Base-by-base conservation (phyloP, 2,797 vertebrate genomes). In the Phoeniculus purpureus region DNA sequence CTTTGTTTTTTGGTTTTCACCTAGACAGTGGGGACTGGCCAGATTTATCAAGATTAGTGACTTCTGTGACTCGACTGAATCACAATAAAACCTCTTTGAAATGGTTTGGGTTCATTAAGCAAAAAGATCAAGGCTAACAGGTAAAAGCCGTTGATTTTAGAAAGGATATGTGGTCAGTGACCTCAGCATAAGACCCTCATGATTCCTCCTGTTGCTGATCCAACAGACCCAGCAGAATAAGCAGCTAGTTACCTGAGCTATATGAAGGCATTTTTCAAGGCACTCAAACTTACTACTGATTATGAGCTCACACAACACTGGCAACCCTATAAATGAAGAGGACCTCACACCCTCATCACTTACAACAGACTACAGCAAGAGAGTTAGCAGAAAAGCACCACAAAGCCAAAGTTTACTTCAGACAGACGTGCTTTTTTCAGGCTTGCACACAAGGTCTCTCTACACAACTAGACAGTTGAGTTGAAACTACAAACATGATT, bases 401-500 rank as follows among this genome's bases (percentile, higher is more conserved):
- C 52, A 90, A 94, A 86, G 65, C 43, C 54, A 94, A 94, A 81
- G 81, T 84, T 68, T 85, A 74, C 64, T 92, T 93, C 45, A 93
- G 20, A 51, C 79, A 71, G 32, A 87, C 77, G 73, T 10, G 3
- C 47, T 76, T 89, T 91, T 81, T 85, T 87, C 77, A 92, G 71
- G 78, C 59, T 71, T 40, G 40, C 60, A 84, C 62, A 73, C 70
- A 77, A 82, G 66, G 47, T 76, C 66, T 94, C 62, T 94, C 90
- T 70, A 81, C 67, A 91, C 78, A 82, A 59, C 82, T 84, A 60
- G 73, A 80, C 80, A 81, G 89, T 81, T 96, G 96, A 94, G 71
- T 85, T 82, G 91, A 91, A 86, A 96, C 83, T 80, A 91, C 96
- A 97, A 96, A 96, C 95, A 90, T 6, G 34, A 89, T 89, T 95